Conservation (phyloP, 2,888 invertebrate genomes). For the Ectemnius cavifrons region DNA sequence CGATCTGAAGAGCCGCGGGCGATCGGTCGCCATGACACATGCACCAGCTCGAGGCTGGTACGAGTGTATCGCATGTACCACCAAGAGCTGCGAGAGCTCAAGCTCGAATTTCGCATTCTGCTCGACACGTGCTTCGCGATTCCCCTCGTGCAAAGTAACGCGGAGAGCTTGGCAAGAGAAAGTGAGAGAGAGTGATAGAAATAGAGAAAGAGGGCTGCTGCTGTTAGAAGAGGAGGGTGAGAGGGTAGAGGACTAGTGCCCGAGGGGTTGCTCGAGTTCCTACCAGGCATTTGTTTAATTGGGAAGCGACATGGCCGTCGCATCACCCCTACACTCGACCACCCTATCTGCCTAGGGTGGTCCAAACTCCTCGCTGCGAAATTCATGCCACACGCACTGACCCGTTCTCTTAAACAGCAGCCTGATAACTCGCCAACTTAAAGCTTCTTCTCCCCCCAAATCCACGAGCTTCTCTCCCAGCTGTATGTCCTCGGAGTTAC, state of each 20-base stretch:
- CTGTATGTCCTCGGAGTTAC: not conserved
- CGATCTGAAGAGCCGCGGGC: constrained; percentile 12
- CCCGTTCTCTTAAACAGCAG: constrained; percentile 9
- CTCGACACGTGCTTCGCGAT: constrained; percentile 65
- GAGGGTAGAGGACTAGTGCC: constrained; percentile 48
- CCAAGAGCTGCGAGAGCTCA: constrained; percentile 21
- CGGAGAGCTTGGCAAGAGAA: constrained; percentile 42
- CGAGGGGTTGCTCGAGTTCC: constrained; percentile 66
- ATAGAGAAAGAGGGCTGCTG: constrained; percentile 26
- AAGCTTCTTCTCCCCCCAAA: not conserved
- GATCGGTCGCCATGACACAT: constrained; percentile 24
- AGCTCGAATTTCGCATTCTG: constrained; percentile 61
- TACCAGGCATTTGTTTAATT: constrained; percentile 74
- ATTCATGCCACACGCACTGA: constrained; percentile 38
- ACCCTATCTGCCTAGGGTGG: constrained; percentile 39
- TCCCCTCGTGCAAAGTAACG: constrained; percentile 44
- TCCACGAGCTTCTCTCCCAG: not conserved
- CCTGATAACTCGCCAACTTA: constrained; percentile 17
- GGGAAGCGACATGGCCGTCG: constrained; percentile 69
- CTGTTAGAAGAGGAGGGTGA: constrained; percentile 36
- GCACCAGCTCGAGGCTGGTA: constrained; percentile 17
- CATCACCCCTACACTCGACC: constrained; percentile 56
- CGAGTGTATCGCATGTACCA: constrained; percentile 22
- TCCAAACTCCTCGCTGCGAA: constrained; percentile 41
- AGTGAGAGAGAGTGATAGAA: not conserved